phyloP scores from a whole-genome alignment of 2,888 invertebrate species.

The Eurois occulta region DNA sequence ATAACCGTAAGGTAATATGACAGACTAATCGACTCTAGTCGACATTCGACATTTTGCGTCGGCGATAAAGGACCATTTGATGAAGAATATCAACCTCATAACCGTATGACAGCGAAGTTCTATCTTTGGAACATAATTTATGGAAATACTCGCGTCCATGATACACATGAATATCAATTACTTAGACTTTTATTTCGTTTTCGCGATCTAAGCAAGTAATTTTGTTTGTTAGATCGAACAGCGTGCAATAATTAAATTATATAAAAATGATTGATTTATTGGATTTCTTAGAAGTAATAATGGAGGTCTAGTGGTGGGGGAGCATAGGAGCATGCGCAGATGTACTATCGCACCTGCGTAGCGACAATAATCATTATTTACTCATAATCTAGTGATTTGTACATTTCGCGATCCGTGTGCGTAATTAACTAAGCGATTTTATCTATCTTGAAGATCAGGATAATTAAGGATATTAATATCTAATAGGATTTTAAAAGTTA shows the following conservation, averaged over 20 bases:
- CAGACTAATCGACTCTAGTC: constrained; percentile 47
- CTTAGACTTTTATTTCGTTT: constrained; percentile 65
- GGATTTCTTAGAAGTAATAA: constrained; percentile 68
- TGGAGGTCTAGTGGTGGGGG: constrained; percentile 72
- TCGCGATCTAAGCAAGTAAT: constrained; percentile 60
- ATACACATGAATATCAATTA: constrained; percentile 69
- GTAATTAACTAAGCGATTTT: constrained; percentile 36
- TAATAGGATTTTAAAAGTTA: background rate
- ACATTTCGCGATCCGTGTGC: constrained; percentile 67
- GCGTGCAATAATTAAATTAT: constrained; percentile 53
- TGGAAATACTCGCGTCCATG: constrained; percentile 65
- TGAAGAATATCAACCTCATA: constrained; percentile 60
- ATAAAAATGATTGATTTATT: constrained; percentile 58
- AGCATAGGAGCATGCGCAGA: constrained; percentile 80
- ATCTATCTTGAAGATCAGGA: background rate
- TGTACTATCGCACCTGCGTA: constrained; percentile 85
- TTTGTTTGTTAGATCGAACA: constrained; percentile 57
- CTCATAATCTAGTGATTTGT: constrained; percentile 66
- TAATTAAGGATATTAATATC: constrained; percentile 1
- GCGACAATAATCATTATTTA: constrained; percentile 77
- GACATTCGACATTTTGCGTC: constrained; percentile 35
- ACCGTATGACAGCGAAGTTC: constrained; percentile 59
- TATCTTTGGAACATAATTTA: constrained; percentile 67
- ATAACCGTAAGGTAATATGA: constrained; percentile 49
- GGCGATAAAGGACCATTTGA: constrained; percentile 51